A percentile compares a stretch with the other conserved stretches of the same genome.
Conservation (phyloP, 2,113 vertebrate genomes). For the Mus pahari region DNA sequence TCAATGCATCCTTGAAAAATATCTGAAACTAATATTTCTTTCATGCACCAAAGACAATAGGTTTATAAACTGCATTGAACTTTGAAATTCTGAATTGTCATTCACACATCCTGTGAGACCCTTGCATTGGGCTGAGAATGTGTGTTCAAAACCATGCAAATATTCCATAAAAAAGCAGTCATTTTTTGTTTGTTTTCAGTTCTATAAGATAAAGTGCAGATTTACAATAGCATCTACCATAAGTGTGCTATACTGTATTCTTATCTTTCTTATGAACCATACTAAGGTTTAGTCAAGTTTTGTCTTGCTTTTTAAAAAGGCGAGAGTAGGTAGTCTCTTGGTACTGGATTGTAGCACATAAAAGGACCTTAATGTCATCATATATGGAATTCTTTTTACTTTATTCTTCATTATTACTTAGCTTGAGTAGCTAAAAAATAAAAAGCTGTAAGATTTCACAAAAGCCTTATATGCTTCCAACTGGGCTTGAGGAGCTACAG, state of each 20-base stretch:
- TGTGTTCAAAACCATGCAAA: not conserved
- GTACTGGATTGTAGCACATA: conserved; percentile 24
- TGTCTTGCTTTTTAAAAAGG: conserved; percentile 67
- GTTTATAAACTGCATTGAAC: conserved; percentile 55
- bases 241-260: not conserved
- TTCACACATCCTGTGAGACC: conserved; percentile 54
- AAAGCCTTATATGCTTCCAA: not conserved
- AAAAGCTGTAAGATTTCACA: not conserved
- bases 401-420: not conserved
- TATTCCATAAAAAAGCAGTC: conserved; percentile 36
- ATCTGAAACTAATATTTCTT: conserved; percentile 51
- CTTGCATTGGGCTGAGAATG: conserved; percentile 56
- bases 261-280: conserved; percentile 54
- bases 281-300: conserved; percentile 42
- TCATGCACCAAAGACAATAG: conserved; percentile 42
- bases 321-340: not conserved
- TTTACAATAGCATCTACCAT: conserved; percentile 63
- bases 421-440: not conserved
- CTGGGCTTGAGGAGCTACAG: not conserved
- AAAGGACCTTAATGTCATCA: conserved; percentile 22
- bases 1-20: conserved; percentile 11
- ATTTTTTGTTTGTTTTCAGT: not conserved
- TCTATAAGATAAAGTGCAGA: conserved; percentile 54
- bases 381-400: conserved; percentile 21
- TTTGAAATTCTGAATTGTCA: conserved; percentile 67